Evolutionary conservation across 2,113 vertebrate genomes (phyloP).

Genomic region (Urocitellus parryii): DNA sequence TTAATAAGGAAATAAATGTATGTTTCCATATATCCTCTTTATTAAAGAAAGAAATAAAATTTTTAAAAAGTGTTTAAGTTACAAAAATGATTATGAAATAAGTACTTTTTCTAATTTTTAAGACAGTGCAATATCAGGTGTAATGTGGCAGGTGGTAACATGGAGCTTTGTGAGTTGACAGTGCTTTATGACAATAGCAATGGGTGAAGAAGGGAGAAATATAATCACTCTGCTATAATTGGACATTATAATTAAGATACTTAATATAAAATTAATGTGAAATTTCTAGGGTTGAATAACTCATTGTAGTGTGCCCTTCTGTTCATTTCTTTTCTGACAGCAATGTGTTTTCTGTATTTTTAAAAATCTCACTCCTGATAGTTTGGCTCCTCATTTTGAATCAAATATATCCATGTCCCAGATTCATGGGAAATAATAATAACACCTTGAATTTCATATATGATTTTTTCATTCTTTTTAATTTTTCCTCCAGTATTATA

Average conservation of each 20-base stretch:
- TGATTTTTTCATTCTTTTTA: background rate
- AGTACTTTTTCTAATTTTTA: background rate
- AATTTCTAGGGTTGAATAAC: background rate
- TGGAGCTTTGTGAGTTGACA: background rate
- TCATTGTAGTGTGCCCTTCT: background rate
- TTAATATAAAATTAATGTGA: background rate
- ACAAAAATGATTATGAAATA: background rate
- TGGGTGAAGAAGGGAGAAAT: background rate
- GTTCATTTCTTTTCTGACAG: background rate
- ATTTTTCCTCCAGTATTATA: background rate
- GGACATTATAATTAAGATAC: background rate
- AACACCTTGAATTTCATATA: background rate
- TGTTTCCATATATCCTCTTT: background rate
- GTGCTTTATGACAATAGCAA: rapidly evolving
- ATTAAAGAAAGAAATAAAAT: background rate
- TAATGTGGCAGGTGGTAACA: background rate
- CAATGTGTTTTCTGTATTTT: background rate
- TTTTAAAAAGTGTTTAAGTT: background rate
- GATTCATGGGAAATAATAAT: background rate
- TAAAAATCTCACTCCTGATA: too few relatives aligned
- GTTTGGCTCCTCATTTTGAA: background rate
- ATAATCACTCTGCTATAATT: background rate
- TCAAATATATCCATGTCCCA: background rate
- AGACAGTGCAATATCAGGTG: background rate
- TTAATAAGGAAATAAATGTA: background rate